Conservation (phyloP, 2,113 vertebrate genomes). For the Dipodomys stephensi region DNA sequence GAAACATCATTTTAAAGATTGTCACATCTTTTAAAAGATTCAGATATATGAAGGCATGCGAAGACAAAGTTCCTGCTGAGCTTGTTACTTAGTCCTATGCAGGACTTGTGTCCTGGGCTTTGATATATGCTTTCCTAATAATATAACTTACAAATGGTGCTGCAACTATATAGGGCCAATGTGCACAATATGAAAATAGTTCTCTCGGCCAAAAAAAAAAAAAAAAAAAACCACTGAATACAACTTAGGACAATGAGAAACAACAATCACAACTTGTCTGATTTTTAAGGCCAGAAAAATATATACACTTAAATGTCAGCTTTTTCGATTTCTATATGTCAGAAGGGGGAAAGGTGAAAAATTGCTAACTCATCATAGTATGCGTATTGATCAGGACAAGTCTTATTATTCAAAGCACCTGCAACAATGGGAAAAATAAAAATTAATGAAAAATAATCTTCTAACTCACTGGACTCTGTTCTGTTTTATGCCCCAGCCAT, state of each 20-base stretch:
- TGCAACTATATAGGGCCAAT: not conserved
- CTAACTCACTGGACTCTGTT: constrained; percentile 12
- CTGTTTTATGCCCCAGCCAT: not conserved
- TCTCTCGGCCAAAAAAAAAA: not conserved
- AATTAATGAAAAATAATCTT: constrained; percentile 63
- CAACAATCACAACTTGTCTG: not conserved
- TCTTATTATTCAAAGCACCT: constrained; percentile 51
- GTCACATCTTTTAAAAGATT: constrained; percentile 80
- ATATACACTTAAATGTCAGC: constrained; percentile 9
- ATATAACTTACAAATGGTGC: not conserved
- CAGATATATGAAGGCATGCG: constrained; percentile 65
- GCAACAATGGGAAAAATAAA: constrained; percentile 50
- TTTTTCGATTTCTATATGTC: constrained; percentile 58
- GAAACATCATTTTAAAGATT: constrained; percentile 72
- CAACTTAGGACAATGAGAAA: not conserved
- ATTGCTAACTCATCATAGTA: constrained; percentile 14
- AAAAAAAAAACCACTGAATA: not conserved
- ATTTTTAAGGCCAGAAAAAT: constrained; percentile 17
- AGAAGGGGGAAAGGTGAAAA: constrained; percentile 40
- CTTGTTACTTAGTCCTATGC: not conserved
- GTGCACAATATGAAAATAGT: not conserved
- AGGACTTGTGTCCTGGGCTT: not conserved
- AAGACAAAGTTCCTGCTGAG: constrained; percentile 60
- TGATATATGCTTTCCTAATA: constrained; percentile 3
- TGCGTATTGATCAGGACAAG: constrained; percentile 17